Conservation (phyloP, 2,888 invertebrate genomes). For the Heliconius ethilla region DNA sequence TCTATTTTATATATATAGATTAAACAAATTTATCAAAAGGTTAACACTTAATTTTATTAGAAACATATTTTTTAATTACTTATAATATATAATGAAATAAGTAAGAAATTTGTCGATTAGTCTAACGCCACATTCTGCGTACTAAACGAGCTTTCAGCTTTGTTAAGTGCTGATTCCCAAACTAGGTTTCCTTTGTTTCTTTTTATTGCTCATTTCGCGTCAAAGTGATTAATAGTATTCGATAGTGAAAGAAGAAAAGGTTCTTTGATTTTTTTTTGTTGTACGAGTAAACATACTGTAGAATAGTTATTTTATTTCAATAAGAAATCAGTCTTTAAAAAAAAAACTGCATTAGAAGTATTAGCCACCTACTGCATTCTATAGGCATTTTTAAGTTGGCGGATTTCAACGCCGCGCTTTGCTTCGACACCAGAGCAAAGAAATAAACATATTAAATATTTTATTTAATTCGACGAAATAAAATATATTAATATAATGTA, state of each 20-base stretch:
- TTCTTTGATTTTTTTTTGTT: background rate
- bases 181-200: conserved; percentile 20
- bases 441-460: too few relatives aligned
- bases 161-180: background rate
- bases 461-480: too few relatives aligned
- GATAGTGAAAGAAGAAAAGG: background rate
- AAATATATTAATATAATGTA: too few relatives aligned
- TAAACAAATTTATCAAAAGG: too few relatives aligned
- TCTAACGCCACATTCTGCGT: conserved; percentile 4
- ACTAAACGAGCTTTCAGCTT: conserved; percentile 21
- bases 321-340: background rate
- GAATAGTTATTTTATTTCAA: conserved; percentile 1
- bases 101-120: background rate
- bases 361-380: too few relatives aligned
- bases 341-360: background rate
- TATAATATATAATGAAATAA: background rate
- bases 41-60: too few relatives aligned
- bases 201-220: conserved; percentile 15
- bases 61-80: too few relatives aligned
- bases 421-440: too few relatives aligned
- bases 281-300: background rate
- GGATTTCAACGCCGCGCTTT: too few relatives aligned
- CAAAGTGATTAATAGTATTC: conserved; percentile 25
- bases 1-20: too few relatives aligned
- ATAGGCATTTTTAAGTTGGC: too few relatives aligned